Evolutionary conservation across 2,888 invertebrate genomes (phyloP), one percentile per base, ranked within the genome.

Genomic region (Clistopyga incitator): DNA sequence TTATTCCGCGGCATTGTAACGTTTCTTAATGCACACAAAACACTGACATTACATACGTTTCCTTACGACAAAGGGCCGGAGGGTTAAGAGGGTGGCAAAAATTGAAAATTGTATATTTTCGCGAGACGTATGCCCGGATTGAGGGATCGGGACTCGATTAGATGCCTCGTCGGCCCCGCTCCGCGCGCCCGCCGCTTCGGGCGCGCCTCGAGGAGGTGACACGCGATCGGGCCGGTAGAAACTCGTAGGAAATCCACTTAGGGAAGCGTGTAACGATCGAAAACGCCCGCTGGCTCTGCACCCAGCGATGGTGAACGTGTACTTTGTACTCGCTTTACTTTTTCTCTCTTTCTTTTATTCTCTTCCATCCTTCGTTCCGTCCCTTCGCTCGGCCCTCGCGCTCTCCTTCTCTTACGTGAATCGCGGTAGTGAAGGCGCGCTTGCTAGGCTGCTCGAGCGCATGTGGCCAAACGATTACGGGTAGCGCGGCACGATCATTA

Each of bases 171-270:
- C 45, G 54, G 71, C 64, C 47, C 61, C 52, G 42, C 29, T 52
- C 70, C 65, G 50, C 80, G 79, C 79, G 76, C 59, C 45, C 64
- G 56, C 78, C 72, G 79, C 65, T 80, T 79, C 80, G 79, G 80
- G 80, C 70, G 83, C 79, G 83, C 80, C 83, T 83, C 71, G 80
- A 80, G 67, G 59, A 83, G 79, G 78, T 79, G 80, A 85, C 85
- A 81, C 84, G 85, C 81, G 81, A 84, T 84, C 80, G 77, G 70
- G 54, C 65, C 50, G 79, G 68, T 47, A 82, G 71, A 78, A 79
- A 77, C 76, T 75, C 79, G 79, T 81, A 83, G 83, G 70, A 85
- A 85, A 83, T 85, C 85, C 85, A 83, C 81, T 83, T 83, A 81
- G 82, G 77, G 82, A 79, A 83, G 80, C 80, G 83, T 83, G 83